phyloP scores from a whole-genome alignment of 2,113 vertebrate species.

The Tupaia tana region DNA sequence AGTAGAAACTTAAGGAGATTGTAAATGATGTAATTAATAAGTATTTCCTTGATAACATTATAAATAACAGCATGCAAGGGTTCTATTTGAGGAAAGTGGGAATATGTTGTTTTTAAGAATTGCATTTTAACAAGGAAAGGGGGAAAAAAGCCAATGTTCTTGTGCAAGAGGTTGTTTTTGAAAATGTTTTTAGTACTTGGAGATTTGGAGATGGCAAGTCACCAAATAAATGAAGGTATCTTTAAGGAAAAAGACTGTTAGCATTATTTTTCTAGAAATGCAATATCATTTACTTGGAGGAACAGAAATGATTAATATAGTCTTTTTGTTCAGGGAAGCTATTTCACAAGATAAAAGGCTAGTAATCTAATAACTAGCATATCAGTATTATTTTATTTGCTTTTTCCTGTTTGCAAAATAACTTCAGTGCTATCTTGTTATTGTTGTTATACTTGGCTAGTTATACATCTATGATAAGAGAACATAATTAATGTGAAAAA shows the following conservation, averaged over 20 bases:
- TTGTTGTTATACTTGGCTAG: constrained; percentile 80
- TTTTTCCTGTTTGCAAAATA: constrained; percentile 82
- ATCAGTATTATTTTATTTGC: constrained; percentile 85
- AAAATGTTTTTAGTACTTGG: constrained; percentile 68
- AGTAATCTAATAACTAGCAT: constrained; percentile 83
- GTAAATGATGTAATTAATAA: constrained; percentile 28
- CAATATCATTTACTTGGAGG: constrained; percentile 76
- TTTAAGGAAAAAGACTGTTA: constrained; percentile 77
- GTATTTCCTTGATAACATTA: constrained; percentile 14
- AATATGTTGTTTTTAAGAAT: constrained; percentile 15
- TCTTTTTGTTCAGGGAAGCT: constrained; percentile 82
- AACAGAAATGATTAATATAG: constrained; percentile 82
- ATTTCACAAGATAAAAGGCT: constrained; percentile 82
- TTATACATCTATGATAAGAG: constrained; percentile 83
- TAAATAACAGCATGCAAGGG: not conserved
- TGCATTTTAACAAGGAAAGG: constrained; percentile 27
- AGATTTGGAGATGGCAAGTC: constrained; percentile 70
- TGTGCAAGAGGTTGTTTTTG: constrained; percentile 70
- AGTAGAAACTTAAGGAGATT: not conserved
- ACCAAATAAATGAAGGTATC: constrained; percentile 79
- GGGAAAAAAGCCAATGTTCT: constrained; percentile 16
- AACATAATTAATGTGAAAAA: constrained; percentile 85
- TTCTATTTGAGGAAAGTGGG: constrained; percentile 25
- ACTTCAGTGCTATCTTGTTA: constrained; percentile 80
- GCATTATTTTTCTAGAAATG: constrained; percentile 79